Conservation (phyloP, 2,113 vertebrate species). For the Gasterosteus nipponicus region DNA sequence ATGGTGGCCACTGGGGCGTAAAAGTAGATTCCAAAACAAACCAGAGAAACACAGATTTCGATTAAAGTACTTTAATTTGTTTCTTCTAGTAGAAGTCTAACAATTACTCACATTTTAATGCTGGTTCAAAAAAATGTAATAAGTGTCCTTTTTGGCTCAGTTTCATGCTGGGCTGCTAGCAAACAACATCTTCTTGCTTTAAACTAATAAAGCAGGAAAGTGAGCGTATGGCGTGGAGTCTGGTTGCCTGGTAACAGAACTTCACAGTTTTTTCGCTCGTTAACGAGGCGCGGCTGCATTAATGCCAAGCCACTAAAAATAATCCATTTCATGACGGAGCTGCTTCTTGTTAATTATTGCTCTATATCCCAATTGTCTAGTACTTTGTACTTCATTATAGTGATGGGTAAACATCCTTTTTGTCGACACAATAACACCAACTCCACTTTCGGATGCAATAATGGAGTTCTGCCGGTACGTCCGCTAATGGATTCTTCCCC, state of each 20-base stretch:
- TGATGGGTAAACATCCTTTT: background rate
- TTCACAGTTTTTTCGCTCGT: background rate
- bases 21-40: background rate
- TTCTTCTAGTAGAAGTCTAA: background rate
- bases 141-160: background rate
- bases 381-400: background rate
- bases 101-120: background rate
- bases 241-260: slow-evolving; percentile 18
- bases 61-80: background rate
- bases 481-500: slow-evolving; percentile 44
- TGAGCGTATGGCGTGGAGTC: background rate
- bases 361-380: background rate
- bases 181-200: background rate
- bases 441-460: slow-evolving; percentile 44
- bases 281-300: background rate
- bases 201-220: background rate
- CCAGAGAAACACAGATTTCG: background rate
- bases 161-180: background rate
- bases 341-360: background rate
- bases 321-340: background rate
- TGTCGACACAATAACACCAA: slow-evolving; percentile 33
- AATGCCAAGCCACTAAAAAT: background rate
- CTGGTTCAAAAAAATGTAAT: background rate
- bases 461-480: slow-evolving; percentile 17
- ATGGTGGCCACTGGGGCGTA: slow-evolving; percentile 10